Percentiles rank a stretch among this genome's conserved stretches.
Conservation (phyloP, 1,140 invertebrate species). For the Bombyx mori region ASM3026992v2 NC_085116.1:8455001-8455500, state of each 20-base stretch:
- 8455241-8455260: conserved; percentile 48
- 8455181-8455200: conserved; percentile 61
- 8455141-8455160: conserved; percentile 28
- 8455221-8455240: conserved; percentile 57
- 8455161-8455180: conserved; percentile 37
- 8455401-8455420: conserved; percentile 62
- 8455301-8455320: conserved; percentile 52
- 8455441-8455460: conserved; percentile 46
- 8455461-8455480: conserved; percentile 39
- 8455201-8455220: conserved; percentile 64
- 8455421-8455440: conserved; percentile 58
- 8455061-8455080: conserved; percentile 63
- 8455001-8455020: conserved; percentile 57
- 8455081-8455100: conserved; percentile 55
- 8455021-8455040: conserved; percentile 48
- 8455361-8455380: conserved; percentile 40
- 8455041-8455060: conserved; percentile 52
- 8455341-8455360: conserved; percentile 52
- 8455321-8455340: conserved; percentile 58
- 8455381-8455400: conserved; percentile 61
- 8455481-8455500: conserved; percentile 56
- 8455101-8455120: conserved; percentile 37
- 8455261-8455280: conserved; percentile 56
- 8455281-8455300: conserved; percentile 53
- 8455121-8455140: conserved; percentile 29